A percentile compares a stretch with the other conserved stretches of the same genome.
Conservation (phyloP, 2,888 invertebrate species). For the Belgica antarctica region DNA sequence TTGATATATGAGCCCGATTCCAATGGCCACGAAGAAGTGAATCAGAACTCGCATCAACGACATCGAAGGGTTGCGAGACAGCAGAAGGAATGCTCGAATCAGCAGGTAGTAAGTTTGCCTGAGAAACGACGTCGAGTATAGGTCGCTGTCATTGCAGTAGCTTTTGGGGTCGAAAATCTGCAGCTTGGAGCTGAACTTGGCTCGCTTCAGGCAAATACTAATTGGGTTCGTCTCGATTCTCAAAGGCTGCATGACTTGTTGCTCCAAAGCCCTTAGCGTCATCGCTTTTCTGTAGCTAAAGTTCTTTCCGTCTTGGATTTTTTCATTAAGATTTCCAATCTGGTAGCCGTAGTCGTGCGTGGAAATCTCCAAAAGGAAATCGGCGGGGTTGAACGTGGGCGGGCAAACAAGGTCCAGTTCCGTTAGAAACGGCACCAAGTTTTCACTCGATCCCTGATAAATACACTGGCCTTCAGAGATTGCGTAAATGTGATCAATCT, state of each 20-base stretch:
- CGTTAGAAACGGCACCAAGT: constrained; percentile 73
- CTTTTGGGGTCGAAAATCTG: constrained; percentile 24
- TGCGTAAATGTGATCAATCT: constrained; percentile 86
- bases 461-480: constrained; percentile 76
- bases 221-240: constrained; percentile 32
- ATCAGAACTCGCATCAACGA: constrained; percentile 70
- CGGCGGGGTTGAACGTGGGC: constrained; percentile 86
- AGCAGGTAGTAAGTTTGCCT: constrained; percentile 60
- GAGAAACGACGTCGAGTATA: constrained; percentile 57
- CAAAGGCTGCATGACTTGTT: constrained; percentile 50
- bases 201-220: constrained; percentile 18
- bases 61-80: constrained; percentile 65
- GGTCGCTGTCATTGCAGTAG: constrained; percentile 45
- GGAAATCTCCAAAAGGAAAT: constrained; percentile 74
- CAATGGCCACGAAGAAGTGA: constrained; percentile 70
- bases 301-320: constrained; percentile 61
- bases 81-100: constrained; percentile 58
- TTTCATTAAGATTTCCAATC: constrained; percentile 55
- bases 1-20: constrained; percentile 74
- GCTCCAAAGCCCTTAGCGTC: constrained; percentile 47
- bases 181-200: constrained; percentile 10
- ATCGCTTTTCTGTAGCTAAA: constrained; percentile 55
- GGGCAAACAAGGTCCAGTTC: constrained; percentile 74
- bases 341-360: constrained; percentile 67
- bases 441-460: constrained; percentile 74